A percentile compares a stretch with the other conserved stretches of the same genome.
Evolutionary conservation across 2,113 vertebrate genomes (phyloP).

Genomic region (Mus pahari): DNA sequence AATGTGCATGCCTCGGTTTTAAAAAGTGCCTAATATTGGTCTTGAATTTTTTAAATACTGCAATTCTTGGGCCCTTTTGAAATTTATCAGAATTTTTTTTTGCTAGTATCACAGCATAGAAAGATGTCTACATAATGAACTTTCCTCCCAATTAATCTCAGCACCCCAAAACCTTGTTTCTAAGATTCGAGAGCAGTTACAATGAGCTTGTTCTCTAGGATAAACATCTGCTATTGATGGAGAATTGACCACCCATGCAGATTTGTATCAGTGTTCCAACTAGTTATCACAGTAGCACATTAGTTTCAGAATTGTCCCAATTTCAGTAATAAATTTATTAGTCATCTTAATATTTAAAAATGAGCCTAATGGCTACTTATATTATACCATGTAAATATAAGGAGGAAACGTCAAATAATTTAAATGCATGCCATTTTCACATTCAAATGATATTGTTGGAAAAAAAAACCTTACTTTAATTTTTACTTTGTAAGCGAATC

Average conservation of each 20-base stretch:
- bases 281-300: background rate
- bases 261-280: background rate
- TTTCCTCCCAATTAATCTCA: background rate
- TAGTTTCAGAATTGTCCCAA: background rate
- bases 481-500: background rate
- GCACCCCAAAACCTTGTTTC: background rate
- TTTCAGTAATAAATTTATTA: background rate
- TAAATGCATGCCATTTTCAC: background rate
- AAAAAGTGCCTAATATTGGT: background rate
- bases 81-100: conserved; percentile 31
- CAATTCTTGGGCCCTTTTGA: background rate
- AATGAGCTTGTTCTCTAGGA: background rate
- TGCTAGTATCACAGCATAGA: background rate
- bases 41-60: background rate
- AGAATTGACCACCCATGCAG: background rate
- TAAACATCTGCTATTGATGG: background rate
- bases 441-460: background rate
- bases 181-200: conserved; percentile 39
- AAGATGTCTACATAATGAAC: background rate
- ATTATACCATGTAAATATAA: background rate
- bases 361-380: background rate
- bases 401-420: background rate
- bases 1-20: background rate
- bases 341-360: background rate
- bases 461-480: background rate